Percentiles rank a stretch among this genome's conserved stretches.
phyloP scores from a whole-genome alignment of 2,797 vertebrate species.

The Halcyon smyrnensis region DNA sequence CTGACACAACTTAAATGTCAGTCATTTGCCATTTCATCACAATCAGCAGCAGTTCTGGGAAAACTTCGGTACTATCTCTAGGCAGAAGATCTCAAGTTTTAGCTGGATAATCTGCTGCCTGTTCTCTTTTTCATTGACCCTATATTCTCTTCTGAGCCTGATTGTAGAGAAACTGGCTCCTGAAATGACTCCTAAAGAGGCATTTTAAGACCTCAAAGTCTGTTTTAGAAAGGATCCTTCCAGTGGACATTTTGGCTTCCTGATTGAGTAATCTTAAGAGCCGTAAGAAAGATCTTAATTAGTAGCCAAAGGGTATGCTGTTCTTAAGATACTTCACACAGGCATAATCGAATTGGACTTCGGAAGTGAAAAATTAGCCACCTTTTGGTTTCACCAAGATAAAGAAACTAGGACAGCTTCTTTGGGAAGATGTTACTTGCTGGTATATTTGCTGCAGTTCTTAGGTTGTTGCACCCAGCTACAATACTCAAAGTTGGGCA shows the following conservation, averaged over 20 bases:
- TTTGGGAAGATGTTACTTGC: neutral
- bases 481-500: neutral
- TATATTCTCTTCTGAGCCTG: neutral
- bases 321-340: neutral
- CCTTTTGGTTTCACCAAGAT: neutral
- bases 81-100: neutral
- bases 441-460: neutral
- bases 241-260: neutral
- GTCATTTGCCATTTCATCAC: neutral
- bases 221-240: neutral
- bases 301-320: neutral
- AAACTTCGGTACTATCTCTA: neutral
- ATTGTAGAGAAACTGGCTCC: neutral
- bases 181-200: neutral
- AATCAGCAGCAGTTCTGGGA: neutral
- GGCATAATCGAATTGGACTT: neutral
- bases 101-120: neutral
- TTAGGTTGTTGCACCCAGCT: neutral
- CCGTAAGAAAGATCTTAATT: neutral
- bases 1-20: neutral
- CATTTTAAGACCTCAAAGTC: neutral
- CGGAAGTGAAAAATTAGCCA: neutral
- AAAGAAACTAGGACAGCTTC: neutral
- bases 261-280: neutral
- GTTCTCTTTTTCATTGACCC: neutral